Conservation (phyloP, 2,797 vertebrate genomes). For the Eremophila alpestris region DNA sequence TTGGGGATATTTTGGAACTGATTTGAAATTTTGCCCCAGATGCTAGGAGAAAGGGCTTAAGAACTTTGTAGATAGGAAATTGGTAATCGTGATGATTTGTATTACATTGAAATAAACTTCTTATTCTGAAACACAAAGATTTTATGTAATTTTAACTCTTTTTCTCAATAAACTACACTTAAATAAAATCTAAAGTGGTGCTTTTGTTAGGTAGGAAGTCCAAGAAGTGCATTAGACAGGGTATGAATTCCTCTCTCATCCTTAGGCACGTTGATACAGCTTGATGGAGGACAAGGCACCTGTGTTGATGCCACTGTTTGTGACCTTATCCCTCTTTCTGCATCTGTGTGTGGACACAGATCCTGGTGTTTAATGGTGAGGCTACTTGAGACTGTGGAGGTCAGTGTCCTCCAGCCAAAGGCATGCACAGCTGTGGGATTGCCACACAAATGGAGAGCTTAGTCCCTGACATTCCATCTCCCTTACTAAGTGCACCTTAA, state of each 20-base stretch:
- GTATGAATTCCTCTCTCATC: not conserved
- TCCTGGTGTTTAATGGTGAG: not conserved
- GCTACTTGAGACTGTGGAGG: not conserved
- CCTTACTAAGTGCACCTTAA: not conserved
- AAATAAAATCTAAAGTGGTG: not conserved
- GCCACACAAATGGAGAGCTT: not conserved
- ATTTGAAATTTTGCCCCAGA: not conserved
- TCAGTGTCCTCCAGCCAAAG: not conserved
- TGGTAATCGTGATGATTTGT: not conserved
- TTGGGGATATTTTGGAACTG: not conserved
- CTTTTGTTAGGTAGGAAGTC: not conserved
- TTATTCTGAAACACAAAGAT: not conserved
- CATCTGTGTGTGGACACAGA: not conserved
- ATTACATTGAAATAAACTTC: not conserved
- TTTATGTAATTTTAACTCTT: not conserved
- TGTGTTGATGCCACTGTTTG: not conserved
- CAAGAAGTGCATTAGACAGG: not conserved
- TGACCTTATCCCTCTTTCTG: not conserved
- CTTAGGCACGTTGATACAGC: not conserved
- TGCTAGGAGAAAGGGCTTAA: not conserved
- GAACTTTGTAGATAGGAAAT: not conserved
- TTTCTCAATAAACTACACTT: not conserved
- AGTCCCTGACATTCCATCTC: not conserved
- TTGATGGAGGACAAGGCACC: not conserved
- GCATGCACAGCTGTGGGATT: fast-evolving